A percentile compares a stretch with the other conserved stretches of the same genome.
phyloP scores from a whole-genome alignment of 1,140 invertebrate species.

The Caenorhabditis latens region DNA sequence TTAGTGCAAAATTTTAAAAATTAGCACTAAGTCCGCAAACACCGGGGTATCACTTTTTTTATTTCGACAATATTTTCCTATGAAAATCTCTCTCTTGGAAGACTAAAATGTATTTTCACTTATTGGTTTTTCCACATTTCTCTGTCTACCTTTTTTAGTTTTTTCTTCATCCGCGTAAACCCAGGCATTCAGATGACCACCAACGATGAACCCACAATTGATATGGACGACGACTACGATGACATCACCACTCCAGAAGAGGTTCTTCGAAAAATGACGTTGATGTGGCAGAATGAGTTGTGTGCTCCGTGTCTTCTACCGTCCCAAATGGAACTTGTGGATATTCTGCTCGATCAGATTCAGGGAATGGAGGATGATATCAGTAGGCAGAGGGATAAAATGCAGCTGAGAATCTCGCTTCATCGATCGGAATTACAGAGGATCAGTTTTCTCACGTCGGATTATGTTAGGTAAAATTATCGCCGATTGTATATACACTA shows the following conservation, averaged over 20 bases:
- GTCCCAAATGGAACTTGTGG: constrained; percentile 17
- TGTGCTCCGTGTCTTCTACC: constrained; percentile 39
- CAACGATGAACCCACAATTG: background rate
- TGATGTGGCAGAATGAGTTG: constrained; percentile 17
- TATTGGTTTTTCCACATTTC: too few relatives aligned
- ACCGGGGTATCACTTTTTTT: too few relatives aligned
- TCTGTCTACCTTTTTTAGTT: too few relatives aligned
- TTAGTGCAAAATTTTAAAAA: too few relatives aligned
- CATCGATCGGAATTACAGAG: constrained; percentile 21
- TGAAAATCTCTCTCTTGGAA: too few relatives aligned
- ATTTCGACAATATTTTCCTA: too few relatives aligned
- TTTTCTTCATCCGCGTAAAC: too few relatives aligned
- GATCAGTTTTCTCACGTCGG: constrained; percentile 31
- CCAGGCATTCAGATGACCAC: background rate
- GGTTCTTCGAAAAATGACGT: background rate
- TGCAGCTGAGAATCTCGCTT: constrained; percentile 24
- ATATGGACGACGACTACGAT: background rate
- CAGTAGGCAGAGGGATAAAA: background rate
- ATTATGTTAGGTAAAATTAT: constrained; percentile 6
- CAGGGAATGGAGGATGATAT: constrained; percentile 22
- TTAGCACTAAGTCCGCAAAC: too few relatives aligned
- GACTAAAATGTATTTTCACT: too few relatives aligned
- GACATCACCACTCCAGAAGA: background rate
- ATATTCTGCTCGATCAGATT: constrained; percentile 15
- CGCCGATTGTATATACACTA: too few relatives aligned